phyloP scores from a whole-genome alignment of 2,888 invertebrate species.

The Pasiphila rectangulata region DNA sequence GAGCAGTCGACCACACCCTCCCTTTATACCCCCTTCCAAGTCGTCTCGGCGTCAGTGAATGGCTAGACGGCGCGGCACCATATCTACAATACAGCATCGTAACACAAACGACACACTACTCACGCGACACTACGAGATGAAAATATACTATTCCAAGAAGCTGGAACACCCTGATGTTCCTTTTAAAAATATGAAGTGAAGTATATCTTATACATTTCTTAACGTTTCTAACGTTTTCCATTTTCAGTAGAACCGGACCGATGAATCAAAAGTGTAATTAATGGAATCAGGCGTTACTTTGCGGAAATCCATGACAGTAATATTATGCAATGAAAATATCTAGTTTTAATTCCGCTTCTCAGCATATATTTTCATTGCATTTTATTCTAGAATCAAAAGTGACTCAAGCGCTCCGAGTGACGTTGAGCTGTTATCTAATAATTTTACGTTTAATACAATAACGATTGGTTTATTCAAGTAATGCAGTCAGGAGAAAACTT shows the following conservation, averaged over 20 bases:
- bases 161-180: slow-evolving; percentile 4
- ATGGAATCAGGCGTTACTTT: too few species aligned
- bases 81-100: slow-evolving; percentile 48
- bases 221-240: not conserved
- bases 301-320: too few species aligned
- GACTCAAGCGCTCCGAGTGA: too few species aligned
- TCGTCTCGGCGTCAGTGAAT: slow-evolving; percentile 49
- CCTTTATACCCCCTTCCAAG: slow-evolving; percentile 31
- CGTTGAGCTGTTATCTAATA: too few species aligned
- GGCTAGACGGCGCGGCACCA: slow-evolving; percentile 69
- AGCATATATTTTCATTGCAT: too few species aligned
- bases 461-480: not conserved
- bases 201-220: too few species aligned
- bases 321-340: too few species aligned
- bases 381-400: too few species aligned
- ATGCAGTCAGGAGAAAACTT: slow-evolving; percentile 10
- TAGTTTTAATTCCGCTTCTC: too few species aligned
- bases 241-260: not conserved
- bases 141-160: slow-evolving; percentile 8
- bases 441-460: not conserved
- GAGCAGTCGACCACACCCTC: slow-evolving; percentile 24
- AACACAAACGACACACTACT: slow-evolving; percentile 22
- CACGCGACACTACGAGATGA: slow-evolving; percentile 10
- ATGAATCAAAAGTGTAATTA: not conserved
- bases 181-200: slow-evolving; percentile 4